These are phyloP conservation scores for Mustela nigripes DNA, from an alignment of 2,113 vertebrate genomes.

Conservation along the genomic window DNA sequence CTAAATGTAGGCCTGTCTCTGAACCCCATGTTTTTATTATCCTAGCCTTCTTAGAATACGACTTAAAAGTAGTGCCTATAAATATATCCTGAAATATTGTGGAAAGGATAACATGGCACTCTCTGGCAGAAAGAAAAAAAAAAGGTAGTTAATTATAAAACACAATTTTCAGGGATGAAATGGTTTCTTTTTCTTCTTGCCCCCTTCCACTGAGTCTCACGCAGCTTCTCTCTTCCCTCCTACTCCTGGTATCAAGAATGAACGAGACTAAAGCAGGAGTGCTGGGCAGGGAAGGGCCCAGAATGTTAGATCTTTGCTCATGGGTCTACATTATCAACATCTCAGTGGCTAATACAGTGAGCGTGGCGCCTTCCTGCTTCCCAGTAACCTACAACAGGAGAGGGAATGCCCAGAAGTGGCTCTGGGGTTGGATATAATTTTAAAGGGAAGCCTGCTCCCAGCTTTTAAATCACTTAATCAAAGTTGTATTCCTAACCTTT, in stretches of 20 bases:
- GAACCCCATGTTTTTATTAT: not conserved
- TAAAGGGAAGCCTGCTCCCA: not conserved
- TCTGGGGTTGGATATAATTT: not conserved
- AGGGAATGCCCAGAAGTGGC: not conserved
- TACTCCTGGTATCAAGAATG: constrained; percentile 44
- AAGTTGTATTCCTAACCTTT: not conserved
- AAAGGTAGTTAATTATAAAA: not conserved
- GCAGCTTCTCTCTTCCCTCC: constrained; percentile 23
- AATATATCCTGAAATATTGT: not conserved
- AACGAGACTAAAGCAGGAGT: constrained; percentile 36
- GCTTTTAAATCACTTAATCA: not conserved
- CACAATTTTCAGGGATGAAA: not conserved
- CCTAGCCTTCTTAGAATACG: not conserved
- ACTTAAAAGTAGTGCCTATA: not conserved
- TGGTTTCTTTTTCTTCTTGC: constrained; percentile 11
- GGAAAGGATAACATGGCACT: not conserved
- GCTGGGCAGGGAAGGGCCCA: not conserved
- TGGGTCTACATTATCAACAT: not conserved
- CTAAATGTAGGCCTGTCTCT: not conserved
- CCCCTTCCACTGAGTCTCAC: not conserved
- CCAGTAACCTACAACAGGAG: fast-evolving
- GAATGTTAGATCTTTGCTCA: not conserved
- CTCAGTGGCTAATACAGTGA: not conserved
- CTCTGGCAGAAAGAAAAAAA: constrained; percentile 6
- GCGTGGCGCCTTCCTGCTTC: not conserved